A percentile compares a stretch with the other conserved stretches of the same genome.
Conservation (phyloP, 2,888 invertebrate species). For the Calameuta idolon region DNA sequence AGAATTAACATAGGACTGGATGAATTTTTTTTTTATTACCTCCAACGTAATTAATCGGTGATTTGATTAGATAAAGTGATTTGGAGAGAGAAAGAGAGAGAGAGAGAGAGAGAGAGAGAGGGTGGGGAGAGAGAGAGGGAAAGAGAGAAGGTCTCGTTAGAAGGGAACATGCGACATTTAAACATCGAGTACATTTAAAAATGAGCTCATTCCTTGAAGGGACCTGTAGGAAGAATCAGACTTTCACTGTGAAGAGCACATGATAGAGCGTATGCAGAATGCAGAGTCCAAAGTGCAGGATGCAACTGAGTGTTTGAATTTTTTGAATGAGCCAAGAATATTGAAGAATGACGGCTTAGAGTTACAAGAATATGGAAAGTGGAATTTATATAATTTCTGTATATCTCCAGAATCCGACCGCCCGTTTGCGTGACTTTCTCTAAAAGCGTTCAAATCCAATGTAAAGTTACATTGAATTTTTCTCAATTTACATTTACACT, state of each 20-base stretch:
- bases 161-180: slow-evolving; percentile 63
- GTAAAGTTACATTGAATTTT: not conserved
- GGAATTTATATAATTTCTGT: slow-evolving; percentile 32
- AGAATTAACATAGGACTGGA: no score
- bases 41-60: no score
- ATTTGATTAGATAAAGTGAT: not conserved
- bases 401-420: slow-evolving; percentile 37
- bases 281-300: no score
- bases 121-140: slow-evolving; percentile 42
- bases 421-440: slow-evolving; percentile 48
- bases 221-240: slow-evolving; percentile 6
- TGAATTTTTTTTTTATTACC: no score
- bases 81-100: slow-evolving; percentile 29
- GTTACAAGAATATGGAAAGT: no score
- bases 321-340: no score
- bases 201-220: slow-evolving; percentile 25
- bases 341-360: no score
- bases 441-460: slow-evolving; percentile 45
- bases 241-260: not conserved
- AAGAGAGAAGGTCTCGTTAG: slow-evolving; percentile 45
- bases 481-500: no score
- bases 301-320: no score
- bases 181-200: slow-evolving; percentile 53
- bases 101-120: slow-evolving; percentile 39
- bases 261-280: no score